Evolutionary conservation across 1,140 invertebrate species (phyloP), one percentile per base, ranked within the genome.

Genomic region (Magallana ariakensis): DNA sequence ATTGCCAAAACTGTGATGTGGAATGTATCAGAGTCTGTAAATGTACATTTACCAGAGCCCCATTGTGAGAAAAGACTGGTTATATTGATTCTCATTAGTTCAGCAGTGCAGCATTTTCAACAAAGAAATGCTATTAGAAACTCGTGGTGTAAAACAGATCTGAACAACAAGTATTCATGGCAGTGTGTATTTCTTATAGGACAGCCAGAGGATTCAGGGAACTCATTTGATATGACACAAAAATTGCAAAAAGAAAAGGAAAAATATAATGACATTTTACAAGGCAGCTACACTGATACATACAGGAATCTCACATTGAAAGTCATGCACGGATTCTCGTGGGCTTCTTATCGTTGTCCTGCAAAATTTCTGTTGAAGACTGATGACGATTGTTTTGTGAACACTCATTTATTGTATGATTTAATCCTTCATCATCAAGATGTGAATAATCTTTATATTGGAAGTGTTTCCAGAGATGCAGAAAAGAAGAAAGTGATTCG

Each of bases 341-440:
- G 92, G 92, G 85, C 87, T 15, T 58, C 66, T 53, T 80, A 22
- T 54, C 83, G 85, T 75, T 92, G 91, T 83, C 84, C 88, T 55
- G 84, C 86, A 58, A 86, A 90, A 7, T 93, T 89, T 85, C 81
- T 92, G 5, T 58, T 93, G 16, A 93, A 93, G 87, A 93, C 92
- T 80, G 92, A 93, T 81, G 92, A 93, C 87, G 92, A 93, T 62
- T 93, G 92, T 88, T 93, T 91, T 90, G 91, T 93, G 1, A 92
- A 93, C 86, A 89, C 90, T 33, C 46, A 83, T 80, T 86, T 92
- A 15, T n/a, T 93, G n/a, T 82, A 91, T 85, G 80, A 89, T 13
- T 90, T 92, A 58, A 88, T 93, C 6, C 54, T 90, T 11, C 84
- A 91, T 80, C 89, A 92, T 80, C 83, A 86, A 53, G 91, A 91